phyloP scores from a whole-genome alignment of 2,113 vertebrate species.

The Bos javanicus region DNA sequence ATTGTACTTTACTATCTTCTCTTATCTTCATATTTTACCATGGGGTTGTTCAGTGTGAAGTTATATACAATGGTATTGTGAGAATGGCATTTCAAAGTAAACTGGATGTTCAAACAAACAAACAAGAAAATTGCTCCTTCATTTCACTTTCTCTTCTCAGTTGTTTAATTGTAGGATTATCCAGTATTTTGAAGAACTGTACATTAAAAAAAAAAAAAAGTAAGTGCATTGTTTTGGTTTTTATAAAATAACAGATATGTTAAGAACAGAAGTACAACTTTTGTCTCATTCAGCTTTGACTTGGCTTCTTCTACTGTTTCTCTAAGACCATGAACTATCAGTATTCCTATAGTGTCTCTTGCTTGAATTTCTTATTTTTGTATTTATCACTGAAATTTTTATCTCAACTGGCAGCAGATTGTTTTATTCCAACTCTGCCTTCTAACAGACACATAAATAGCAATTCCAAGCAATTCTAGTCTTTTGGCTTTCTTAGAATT shows the following conservation, averaged over 20 bases:
- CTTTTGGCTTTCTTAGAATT: neutral
- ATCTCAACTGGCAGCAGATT: neutral
- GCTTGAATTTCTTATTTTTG: neutral
- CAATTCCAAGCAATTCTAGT: neutral
- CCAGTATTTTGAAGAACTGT: neutral
- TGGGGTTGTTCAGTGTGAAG: neutral
- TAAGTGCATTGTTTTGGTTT: neutral
- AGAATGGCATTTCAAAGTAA: neutral
- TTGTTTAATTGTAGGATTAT: neutral
- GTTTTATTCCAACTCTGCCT: slow-evolving; percentile 13
- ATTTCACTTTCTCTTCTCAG: neutral
- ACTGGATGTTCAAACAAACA: neutral
- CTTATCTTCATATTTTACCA: neutral
- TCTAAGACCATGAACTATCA: neutral
- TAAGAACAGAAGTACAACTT: neutral
- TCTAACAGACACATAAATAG: neutral
- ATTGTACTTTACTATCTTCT: neutral
- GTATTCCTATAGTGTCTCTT: neutral
- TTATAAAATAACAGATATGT: neutral
- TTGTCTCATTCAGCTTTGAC: neutral
- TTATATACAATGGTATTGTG: neutral
- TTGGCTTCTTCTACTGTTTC: neutral
- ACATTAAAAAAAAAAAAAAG: neutral
- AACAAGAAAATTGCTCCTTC: neutral
- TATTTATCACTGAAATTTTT: neutral